Conservation (phyloP, 2,113 vertebrate species). For the Tyrannus savana region DNA sequence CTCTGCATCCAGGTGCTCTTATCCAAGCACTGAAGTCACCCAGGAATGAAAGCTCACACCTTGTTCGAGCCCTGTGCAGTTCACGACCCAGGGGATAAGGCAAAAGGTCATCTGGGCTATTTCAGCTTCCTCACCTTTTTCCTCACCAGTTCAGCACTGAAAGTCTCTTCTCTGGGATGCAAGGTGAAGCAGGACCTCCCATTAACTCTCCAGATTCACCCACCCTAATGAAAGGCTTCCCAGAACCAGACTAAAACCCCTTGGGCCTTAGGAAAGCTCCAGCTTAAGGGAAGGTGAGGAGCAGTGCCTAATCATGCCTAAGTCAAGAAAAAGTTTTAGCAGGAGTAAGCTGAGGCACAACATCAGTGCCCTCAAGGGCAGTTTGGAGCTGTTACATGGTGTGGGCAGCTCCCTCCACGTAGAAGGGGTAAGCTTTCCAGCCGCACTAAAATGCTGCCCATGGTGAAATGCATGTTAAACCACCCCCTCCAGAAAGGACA, state of each 20-base stretch:
- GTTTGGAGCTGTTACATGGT: not conserved
- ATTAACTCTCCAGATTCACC: not conserved
- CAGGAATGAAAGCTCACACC: not conserved
- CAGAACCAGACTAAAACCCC: not conserved
- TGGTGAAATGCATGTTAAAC: not conserved
- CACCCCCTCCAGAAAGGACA: not conserved
- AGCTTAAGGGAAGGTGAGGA: not conserved
- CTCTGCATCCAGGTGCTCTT: not conserved
- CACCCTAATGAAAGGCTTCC: not conserved
- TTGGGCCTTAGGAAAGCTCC: not conserved
- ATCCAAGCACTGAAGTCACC: not conserved
- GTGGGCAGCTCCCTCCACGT: too few species aligned
- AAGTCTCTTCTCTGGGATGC: not conserved
- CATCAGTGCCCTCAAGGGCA: accelerated
- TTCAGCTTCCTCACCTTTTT: not conserved
- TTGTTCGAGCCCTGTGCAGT: not conserved
- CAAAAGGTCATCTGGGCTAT: not conserved
- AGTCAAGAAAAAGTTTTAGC: not conserved
- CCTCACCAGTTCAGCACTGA: not conserved
- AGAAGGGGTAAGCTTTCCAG: not conserved
- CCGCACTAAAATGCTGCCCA: not conserved
- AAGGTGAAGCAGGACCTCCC: not conserved
- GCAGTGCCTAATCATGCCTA: accelerated
- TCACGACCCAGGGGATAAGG: not conserved
- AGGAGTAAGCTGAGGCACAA: not conserved